phyloP scores from a whole-genome alignment of 2,797 vertebrate genomes.

The Pangasius djambal region DNA sequence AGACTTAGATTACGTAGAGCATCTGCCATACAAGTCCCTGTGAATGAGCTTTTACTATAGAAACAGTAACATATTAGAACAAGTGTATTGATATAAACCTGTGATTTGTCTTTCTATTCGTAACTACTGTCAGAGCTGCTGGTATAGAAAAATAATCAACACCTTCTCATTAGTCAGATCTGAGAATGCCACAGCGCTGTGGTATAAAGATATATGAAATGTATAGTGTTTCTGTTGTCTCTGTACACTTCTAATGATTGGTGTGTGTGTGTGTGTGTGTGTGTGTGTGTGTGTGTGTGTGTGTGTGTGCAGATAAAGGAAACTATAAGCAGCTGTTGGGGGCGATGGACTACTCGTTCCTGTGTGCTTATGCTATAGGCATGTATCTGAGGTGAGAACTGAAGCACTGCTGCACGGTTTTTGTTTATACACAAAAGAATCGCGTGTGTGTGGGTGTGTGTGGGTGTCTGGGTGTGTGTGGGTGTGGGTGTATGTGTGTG shows the following conservation, averaged over 20 bases:
- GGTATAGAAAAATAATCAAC: too few species aligned
- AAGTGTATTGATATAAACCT: background rate
- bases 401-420: background rate
- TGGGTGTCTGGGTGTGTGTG: background rate
- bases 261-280: constrained; percentile 24
- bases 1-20: too few species aligned
- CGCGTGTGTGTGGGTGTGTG: background rate
- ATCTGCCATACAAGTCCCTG: too few species aligned
- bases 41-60: too few species aligned
- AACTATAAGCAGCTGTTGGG: constrained; percentile 93
- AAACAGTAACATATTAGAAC: too few species aligned
- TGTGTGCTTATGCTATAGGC: constrained; percentile 92
- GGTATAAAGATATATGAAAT: background rate
- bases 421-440: background rate
- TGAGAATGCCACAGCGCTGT: background rate
- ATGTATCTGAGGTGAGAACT: constrained; percentile 91
- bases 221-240: background rate
- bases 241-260: background rate
- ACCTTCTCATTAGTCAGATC: background rate
- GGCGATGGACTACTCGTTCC: constrained; percentile 92
- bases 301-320: constrained; percentile 74
- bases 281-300: constrained; percentile 27
- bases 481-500: background rate
- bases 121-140: background rate
- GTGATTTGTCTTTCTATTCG: background rate